phyloP scores from a whole-genome alignment of 2,797 vertebrate genomes.

The Pristis pectinata region DNA sequence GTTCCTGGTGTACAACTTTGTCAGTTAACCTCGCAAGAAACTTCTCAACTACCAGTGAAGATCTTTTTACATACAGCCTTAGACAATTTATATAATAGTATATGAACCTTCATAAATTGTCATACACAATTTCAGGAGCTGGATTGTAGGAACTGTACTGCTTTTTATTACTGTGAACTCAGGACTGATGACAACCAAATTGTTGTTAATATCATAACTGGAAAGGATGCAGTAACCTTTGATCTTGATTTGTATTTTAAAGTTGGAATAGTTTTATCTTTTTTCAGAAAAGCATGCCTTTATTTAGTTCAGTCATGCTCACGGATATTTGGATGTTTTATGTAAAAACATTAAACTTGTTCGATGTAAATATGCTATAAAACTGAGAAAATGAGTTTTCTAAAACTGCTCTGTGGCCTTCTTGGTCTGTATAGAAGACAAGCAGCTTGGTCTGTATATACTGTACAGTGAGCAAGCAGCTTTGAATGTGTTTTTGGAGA shows the following conservation, averaged over 20 bases:
- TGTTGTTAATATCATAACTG: constrained; percentile 67
- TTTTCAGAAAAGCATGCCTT: constrained; percentile 53
- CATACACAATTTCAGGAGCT: not conserved
- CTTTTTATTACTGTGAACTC: constrained; percentile 60
- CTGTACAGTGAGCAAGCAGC: constrained; percentile 53
- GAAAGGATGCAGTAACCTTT: constrained; percentile 62
- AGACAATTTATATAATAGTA: constrained; percentile 2
- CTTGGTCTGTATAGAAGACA: constrained; percentile 58
- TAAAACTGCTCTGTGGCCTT: constrained; percentile 67
- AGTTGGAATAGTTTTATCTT: constrained; percentile 70
- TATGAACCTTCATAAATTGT: not conserved
- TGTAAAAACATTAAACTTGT: constrained; percentile 16
- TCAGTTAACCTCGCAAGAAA: constrained; percentile 55
- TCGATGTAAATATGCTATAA: constrained; percentile 24
- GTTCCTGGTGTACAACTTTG: constrained; percentile 98
- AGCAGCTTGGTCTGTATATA: constrained; percentile 50
- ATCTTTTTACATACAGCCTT: constrained; percentile 18
- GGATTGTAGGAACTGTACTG: not conserved
- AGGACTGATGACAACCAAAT: constrained; percentile 64
- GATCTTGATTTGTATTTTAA: constrained; percentile 55
- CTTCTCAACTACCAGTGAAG: not conserved
- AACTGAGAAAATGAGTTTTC: not conserved
- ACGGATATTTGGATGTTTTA: constrained; percentile 22
- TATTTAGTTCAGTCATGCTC: constrained; percentile 15
- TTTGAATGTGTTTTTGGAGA: constrained; percentile 19